phyloP scores from a whole-genome alignment of 2,888 invertebrate species.

The Polydesmus complanatus region DNA sequence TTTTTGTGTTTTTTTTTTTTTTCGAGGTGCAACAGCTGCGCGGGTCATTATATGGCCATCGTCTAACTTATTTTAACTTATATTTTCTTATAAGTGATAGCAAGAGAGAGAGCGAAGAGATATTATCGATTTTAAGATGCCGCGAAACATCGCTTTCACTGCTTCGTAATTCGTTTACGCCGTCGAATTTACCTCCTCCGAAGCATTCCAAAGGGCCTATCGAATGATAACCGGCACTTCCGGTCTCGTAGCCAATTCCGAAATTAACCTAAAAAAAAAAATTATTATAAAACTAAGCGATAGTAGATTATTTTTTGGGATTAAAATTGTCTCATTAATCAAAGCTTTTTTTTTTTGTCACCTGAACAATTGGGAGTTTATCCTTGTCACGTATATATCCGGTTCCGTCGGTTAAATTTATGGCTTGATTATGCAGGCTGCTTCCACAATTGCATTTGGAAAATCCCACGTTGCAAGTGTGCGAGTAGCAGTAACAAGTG shows the following conservation, averaged over 20 bases:
- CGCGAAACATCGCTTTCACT: too few relatives aligned
- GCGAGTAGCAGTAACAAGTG: conserved; percentile 21
- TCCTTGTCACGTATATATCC: conserved; percentile 22
- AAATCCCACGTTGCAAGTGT: conserved; percentile 16
- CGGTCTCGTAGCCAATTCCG: conserved; percentile 22
- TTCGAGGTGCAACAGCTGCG: too few relatives aligned
- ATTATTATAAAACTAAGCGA: neutral
- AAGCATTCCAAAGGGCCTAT: conserved; percentile 24
- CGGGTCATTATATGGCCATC: too few relatives aligned
- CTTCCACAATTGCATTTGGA: conserved; percentile 23
- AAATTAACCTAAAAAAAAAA: conserved; percentile 20
- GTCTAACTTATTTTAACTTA: too few relatives aligned
- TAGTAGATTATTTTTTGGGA: neutral
- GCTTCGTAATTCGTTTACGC: too few relatives aligned
- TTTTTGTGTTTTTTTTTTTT: too few relatives aligned
- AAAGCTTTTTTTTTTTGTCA: conserved; percentile 3
- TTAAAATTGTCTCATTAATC: neutral
- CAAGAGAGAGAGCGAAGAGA: too few relatives aligned
- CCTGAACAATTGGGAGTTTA: conserved; percentile 22
- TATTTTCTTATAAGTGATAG: too few relatives aligned
- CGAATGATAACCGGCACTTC: conserved; percentile 22
- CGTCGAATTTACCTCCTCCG: conserved; percentile 22
- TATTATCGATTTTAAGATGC: too few relatives aligned
- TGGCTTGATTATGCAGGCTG: conserved; percentile 11
- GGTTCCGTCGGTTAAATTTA: conserved; percentile 20